Percentiles rank a stretch among this genome's conserved stretches.
phyloP scores from a whole-genome alignment of 2,113 vertebrate genomes.

The Gallinago undulata region DNA sequence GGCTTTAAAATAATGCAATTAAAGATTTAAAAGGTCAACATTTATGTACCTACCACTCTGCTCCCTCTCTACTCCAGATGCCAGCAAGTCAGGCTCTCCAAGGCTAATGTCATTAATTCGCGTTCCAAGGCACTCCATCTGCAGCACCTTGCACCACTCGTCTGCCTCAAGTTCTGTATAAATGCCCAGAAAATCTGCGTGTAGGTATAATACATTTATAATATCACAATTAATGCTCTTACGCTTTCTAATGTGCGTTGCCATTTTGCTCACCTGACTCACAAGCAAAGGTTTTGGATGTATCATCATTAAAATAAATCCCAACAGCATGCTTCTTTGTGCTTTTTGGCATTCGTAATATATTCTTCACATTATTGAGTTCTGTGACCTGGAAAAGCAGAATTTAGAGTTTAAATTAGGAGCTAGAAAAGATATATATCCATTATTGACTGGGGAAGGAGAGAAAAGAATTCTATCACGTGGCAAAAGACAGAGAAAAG shows the following conservation, averaged over 20 bases:
- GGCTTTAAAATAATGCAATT: background rate
- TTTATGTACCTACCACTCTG: conserved; percentile 80
- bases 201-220: background rate
- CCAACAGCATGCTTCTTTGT: conserved; percentile 82
- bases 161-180: conserved; percentile 82
- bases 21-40: background rate
- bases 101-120: conserved; percentile 79
- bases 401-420: background rate
- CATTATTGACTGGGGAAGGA: background rate
- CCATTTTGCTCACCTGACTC: conserved; percentile 79
- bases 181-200: conserved; percentile 44
- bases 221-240: background rate
- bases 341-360: conserved; percentile 76
- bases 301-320: conserved; percentile 80
- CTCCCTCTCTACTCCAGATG: conserved; percentile 81
- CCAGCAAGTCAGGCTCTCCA: conserved; percentile 82
- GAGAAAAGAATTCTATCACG: background rate
- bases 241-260: background rate
- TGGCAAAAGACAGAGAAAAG: background rate
- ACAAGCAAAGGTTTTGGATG: conserved; percentile 83
- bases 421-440: background rate
- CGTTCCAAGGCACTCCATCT: conserved; percentile 80
- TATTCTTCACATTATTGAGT: conserved; percentile 78
- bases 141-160: conserved; percentile 85
- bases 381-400: conserved; percentile 79